These are phyloP conservation scores for Cataglyphis albicans DNA, from an alignment of 2,888 invertebrate species.

Conservation along the genomic window DNA sequence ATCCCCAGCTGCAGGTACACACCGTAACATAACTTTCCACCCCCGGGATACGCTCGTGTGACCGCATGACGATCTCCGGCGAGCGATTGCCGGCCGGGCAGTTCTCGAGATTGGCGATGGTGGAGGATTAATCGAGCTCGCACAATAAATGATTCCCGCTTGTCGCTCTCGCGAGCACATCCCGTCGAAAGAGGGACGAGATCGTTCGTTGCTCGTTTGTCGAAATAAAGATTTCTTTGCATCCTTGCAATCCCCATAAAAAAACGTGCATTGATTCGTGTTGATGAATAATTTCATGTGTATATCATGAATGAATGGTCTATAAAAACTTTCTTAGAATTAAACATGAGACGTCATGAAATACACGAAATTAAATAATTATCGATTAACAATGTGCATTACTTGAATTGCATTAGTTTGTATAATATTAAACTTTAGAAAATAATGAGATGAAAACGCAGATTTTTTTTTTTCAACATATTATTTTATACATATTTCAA, in stretches of 20 bases:
- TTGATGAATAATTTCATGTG: conserved; percentile 8
- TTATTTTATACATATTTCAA: neutral
- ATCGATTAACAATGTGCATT: neutral
- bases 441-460: neutral
- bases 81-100: conserved; percentile 39
- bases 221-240: neutral
- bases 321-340: neutral
- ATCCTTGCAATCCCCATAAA: neutral
- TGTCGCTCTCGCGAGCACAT: neutral
- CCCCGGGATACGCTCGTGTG: conserved; percentile 52
- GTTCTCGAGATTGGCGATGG: conserved; percentile 65
- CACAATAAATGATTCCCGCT: conserved; percentile 58
- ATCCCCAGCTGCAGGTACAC: conserved; percentile 63
- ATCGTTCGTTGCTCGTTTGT: conserved; percentile 27
- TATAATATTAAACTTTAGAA: neutral
- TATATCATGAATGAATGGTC: neutral
- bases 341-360: neutral
- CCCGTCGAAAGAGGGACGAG: conserved; percentile 31
- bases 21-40: conserved; percentile 76
- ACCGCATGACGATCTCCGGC: conserved; percentile 38
- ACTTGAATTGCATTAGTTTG: neutral
- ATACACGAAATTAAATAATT: neutral
- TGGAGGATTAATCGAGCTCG: conserved; percentile 57
- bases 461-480: neutral
- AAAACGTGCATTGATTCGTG: neutral